Conservation (phyloP, 2,888 invertebrate species). For the Hirtodrosophila duncani region DNA sequence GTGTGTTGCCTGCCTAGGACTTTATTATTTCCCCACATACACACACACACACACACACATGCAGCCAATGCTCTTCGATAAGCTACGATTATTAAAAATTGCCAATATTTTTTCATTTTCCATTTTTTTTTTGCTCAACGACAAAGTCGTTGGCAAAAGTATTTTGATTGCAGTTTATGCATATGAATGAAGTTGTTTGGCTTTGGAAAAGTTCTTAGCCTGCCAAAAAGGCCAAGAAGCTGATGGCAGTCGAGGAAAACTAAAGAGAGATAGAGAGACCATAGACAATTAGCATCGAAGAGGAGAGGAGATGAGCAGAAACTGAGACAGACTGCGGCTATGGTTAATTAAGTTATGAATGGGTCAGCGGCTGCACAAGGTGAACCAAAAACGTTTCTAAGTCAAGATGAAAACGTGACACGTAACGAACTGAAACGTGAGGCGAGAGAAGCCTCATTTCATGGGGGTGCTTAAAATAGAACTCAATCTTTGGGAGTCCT, state of each 20-base stretch:
- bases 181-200: constrained; percentile 65
- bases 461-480: no score
- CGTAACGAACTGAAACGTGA: no score
- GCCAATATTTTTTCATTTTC: constrained; percentile 44
- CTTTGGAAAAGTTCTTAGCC: constrained; percentile 46
- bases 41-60: neutral
- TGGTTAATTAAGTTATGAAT: constrained; percentile 57
- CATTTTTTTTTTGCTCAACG: neutral
- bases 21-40: constrained; percentile 7
- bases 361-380: no score
- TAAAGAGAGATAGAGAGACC: constrained; percentile 14
- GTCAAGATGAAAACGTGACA: no score
- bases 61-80: constrained; percentile 29
- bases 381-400: no score
- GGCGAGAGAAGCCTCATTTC: no score
- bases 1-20: constrained; percentile 10
- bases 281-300: constrained; percentile 52
- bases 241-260: neutral
- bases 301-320: constrained; percentile 10
- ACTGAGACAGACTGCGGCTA: constrained; percentile 11
- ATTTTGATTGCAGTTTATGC: constrained; percentile 63
- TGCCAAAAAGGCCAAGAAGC: constrained; percentile 17
- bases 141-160: constrained; percentile 25
- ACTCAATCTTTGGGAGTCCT: no score
- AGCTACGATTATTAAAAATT: constrained; percentile 66